Evolutionary conservation across 2,113 vertebrate species (phyloP).

Genomic region (Romanogobio albipinnatus): DNA sequence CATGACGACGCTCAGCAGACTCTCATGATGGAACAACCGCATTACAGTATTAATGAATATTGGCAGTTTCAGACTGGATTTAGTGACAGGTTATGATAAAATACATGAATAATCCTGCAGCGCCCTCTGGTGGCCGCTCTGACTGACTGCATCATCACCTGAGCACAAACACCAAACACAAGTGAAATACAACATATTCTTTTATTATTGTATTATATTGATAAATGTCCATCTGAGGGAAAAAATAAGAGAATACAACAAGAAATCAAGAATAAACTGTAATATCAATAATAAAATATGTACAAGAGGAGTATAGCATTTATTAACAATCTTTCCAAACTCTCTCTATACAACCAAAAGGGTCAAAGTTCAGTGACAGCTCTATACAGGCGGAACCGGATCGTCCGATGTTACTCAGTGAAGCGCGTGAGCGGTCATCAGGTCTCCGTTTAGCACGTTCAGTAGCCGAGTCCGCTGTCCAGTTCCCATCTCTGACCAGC

Average conservation of each 20-base stretch:
- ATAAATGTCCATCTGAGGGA: slow-evolving; percentile 65
- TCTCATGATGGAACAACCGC: no score
- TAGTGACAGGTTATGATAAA: no score
- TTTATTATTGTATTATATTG: slow-evolving; percentile 64
- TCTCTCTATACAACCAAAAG: slow-evolving; percentile 57
- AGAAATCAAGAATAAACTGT: slow-evolving; percentile 64
- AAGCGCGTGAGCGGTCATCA: not conserved
- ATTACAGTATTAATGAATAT: no score
- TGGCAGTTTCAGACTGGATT: no score
- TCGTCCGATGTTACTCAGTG: not conserved
- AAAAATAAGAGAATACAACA: slow-evolving; percentile 61
- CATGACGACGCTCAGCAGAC: no score
- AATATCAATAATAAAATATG: slow-evolving; percentile 62
- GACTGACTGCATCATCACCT: no score
- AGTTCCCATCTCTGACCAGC: slow-evolving; percentile 57
- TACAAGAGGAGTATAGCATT: slow-evolving; percentile 65
- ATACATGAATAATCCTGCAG: no score
- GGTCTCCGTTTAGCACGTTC: not conserved
- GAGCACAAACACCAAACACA: not conserved
- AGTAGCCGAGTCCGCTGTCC: slow-evolving; percentile 7
- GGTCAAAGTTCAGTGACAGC: slow-evolving; percentile 57
- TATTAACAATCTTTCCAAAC: slow-evolving; percentile 57
- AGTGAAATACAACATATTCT: slow-evolving; percentile 58
- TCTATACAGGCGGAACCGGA: slow-evolving; percentile 27
- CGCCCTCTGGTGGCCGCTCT: no score